Conservation (phyloP, 2,797 vertebrate species). For the Pseudocheirus occidentalis region DNA sequence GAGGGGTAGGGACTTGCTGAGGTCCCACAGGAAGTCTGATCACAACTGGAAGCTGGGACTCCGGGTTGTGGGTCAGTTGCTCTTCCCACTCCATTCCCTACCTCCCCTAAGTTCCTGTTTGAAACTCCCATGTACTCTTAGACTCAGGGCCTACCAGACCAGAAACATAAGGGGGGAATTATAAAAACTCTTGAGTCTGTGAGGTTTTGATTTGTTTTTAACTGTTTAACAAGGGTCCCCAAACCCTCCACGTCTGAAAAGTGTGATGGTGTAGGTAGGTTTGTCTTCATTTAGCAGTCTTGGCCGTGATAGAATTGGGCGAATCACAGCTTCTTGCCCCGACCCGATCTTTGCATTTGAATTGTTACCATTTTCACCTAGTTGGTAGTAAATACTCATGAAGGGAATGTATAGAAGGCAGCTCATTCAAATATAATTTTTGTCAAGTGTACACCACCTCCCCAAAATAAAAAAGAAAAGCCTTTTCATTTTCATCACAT, state of each 20-base stretch:
- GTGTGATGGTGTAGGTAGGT: not conserved
- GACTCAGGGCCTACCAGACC: not conserved
- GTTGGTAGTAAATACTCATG: not conserved
- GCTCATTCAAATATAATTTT: not conserved
- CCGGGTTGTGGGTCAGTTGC: not conserved
- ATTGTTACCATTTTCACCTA: not conserved
- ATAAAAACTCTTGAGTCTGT: not conserved
- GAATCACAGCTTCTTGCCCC: not conserved
- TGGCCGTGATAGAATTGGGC: not conserved
- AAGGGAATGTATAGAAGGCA: not conserved
- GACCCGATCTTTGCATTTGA: not conserved
- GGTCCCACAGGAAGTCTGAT: not conserved
- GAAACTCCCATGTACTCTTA: not conserved
- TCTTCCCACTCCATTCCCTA: not conserved
- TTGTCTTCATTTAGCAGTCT: not conserved
- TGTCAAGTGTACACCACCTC: not conserved
- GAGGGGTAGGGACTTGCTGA: not conserved
- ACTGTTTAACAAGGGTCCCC: not conserved
- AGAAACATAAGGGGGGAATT: not conserved
- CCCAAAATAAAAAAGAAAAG: not conserved
- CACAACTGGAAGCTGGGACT: not conserved
- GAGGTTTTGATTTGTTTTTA: not conserved
- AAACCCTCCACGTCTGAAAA: not conserved
- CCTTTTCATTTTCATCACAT: accelerated
- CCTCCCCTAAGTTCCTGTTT: not conserved